Conservation (phyloP, 2,113 vertebrate genomes). For the Scatophagus argus region DNA sequence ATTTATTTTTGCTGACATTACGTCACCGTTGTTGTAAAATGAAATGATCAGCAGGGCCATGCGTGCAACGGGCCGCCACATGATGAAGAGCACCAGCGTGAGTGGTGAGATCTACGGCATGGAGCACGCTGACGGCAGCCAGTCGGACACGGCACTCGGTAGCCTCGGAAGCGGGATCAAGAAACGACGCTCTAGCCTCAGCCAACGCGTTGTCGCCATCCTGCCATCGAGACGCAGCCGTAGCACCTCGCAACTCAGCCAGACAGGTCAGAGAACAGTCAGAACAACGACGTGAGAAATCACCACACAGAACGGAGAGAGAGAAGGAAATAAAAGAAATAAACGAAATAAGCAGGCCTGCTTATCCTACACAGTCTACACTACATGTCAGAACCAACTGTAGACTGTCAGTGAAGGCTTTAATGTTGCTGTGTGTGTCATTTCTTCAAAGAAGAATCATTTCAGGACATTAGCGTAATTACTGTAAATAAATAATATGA, state of each 20-base stretch:
- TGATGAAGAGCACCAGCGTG: slow-evolving; percentile 97
- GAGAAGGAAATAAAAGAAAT: not conserved
- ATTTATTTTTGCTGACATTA: not conserved
- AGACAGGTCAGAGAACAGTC: slow-evolving; percentile 89
- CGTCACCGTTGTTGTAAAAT: not conserved
- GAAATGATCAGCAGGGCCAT: slow-evolving; percentile 88
- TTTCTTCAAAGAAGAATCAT: slow-evolving; percentile 3
- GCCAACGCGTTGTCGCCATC: slow-evolving; percentile 96
- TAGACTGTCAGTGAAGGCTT: not conserved
- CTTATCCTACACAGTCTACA: not conserved
- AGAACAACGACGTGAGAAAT: not conserved
- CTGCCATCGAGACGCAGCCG: slow-evolving; percentile 90
- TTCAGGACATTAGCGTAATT: slow-evolving; percentile 9
- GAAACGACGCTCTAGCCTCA: slow-evolving; percentile 95
- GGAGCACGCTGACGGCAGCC: slow-evolving; percentile 97
- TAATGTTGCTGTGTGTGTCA: not conserved
- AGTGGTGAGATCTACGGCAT: slow-evolving; percentile 96
- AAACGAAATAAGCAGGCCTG: not conserved
- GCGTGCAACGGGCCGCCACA: slow-evolving; percentile 91
- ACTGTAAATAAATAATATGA: slow-evolving; percentile 10
- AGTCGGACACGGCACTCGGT: slow-evolving; percentile 97
- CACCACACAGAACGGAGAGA: not conserved
- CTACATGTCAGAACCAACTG: not conserved
- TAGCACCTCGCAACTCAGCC: slow-evolving; percentile 97
- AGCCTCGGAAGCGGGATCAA: slow-evolving; percentile 91